phyloP scores from a whole-genome alignment of 2,888 invertebrate genomes.

The Pomacea canaliculata region DNA sequence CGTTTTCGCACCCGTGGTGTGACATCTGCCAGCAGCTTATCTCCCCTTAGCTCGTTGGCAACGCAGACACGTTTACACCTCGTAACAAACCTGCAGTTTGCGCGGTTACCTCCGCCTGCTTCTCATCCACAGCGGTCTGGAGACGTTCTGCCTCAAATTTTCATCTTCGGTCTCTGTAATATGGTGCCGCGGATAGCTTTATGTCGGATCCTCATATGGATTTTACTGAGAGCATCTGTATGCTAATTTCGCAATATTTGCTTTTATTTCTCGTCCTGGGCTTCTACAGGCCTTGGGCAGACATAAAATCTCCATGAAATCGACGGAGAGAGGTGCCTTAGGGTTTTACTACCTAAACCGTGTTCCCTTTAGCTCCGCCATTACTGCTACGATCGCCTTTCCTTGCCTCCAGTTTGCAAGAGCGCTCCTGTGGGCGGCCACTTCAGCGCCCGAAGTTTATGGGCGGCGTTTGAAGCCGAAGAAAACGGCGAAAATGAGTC shows the following conservation, averaged over 20 bases:
- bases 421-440: slow-evolving; percentile 6
- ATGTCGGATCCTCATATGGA: slow-evolving; percentile 20
- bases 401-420: slow-evolving; percentile 4
- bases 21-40: no score
- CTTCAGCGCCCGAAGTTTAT: not conserved
- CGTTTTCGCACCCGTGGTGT: no score
- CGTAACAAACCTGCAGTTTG: no score
- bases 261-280: slow-evolving; percentile 19
- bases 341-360: slow-evolving; percentile 22
- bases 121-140: no score
- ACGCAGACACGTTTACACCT: no score
- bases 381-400: slow-evolving; percentile 9
- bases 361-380: slow-evolving; percentile 15
- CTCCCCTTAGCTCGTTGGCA: no score
- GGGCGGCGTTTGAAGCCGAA: not conserved
- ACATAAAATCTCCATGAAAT: slow-evolving; percentile 22
- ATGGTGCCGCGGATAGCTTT: slow-evolving; percentile 1
- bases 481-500: no score
- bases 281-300: slow-evolving; percentile 11
- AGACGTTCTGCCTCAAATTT: no score
- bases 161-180: not conserved
- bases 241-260: slow-evolving; percentile 34
- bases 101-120: no score
- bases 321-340: slow-evolving; percentile 5
- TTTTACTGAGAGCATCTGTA: slow-evolving; percentile 35